A percentile compares a stretch with the other conserved stretches of the same genome.
Conservation (phyloP, 2,113 vertebrate species). For the Melanocharis versteri region DNA sequence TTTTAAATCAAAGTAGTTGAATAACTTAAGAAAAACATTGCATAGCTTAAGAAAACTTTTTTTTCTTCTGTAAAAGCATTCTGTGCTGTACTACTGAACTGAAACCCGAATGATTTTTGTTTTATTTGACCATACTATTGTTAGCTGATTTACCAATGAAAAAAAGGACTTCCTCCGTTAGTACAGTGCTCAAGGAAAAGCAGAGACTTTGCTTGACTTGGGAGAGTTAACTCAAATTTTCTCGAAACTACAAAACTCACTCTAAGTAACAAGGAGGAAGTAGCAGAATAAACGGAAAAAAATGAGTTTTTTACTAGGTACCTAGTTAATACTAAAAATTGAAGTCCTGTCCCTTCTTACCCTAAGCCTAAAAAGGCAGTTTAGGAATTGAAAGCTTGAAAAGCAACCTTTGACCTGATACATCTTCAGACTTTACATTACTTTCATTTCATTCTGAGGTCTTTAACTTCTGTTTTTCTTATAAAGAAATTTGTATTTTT, state of each 20-base stretch:
- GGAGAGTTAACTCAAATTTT: not conserved
- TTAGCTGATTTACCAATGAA: not conserved
- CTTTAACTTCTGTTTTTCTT: not conserved
- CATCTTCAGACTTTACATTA: not conserved
- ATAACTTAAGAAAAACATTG: not conserved
- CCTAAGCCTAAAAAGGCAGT: not conserved
- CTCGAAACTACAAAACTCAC: not conserved
- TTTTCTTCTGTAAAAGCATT: not conserved
- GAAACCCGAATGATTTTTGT: not conserved
- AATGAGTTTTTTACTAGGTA: not conserved
- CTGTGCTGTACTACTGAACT: not conserved
- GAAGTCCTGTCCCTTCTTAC: not conserved
- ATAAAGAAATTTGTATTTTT: not conserved
- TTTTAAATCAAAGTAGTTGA: not conserved
- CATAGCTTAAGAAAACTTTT: not conserved
- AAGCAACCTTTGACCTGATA: not conserved
- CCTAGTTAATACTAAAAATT: not conserved
- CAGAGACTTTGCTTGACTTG: not conserved
- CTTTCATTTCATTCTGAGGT: not conserved
- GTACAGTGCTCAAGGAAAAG: not conserved
- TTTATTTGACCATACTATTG: not conserved
- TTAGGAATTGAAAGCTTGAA: not conserved
- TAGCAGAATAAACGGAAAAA: accelerated
- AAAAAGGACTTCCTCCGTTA: not conserved
- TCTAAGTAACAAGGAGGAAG: not conserved